Percentiles rank a stretch among this genome's conserved stretches.
Evolutionary conservation across 2,888 invertebrate species (phyloP).

Genomic region (Steinernema carpocapsae): DNA sequence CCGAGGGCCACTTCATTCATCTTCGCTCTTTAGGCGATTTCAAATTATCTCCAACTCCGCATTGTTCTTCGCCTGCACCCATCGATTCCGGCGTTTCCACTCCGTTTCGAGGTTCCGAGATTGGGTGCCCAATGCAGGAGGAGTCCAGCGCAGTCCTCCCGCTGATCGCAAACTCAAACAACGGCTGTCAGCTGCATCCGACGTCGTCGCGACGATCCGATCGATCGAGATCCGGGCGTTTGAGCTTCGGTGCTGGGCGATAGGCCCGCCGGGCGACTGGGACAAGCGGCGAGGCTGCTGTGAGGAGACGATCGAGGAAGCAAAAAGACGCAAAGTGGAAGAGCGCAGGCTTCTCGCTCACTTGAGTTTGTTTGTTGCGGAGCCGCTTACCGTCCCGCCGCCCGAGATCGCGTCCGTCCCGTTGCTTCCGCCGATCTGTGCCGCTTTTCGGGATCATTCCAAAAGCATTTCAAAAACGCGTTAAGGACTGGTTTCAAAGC

Average conservation of each 20-base stretch:
- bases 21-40: constrained; percentile 23
- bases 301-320: neutral
- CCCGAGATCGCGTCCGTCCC: neutral
- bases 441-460: too few species aligned
- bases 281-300: neutral
- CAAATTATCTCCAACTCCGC: neutral
- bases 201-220: neutral
- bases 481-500: too few species aligned
- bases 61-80: neutral
- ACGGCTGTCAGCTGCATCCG: constrained; percentile 24
- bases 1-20: constrained; percentile 22
- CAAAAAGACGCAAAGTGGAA: neutral
- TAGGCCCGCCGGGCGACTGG: too few species aligned
- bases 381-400: neutral
- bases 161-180: neutral
- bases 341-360: neutral
- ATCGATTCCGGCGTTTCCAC: neutral
- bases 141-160: neutral
- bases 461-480: too few species aligned
- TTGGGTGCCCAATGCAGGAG: neutral
- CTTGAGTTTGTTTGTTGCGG: constrained; percentile 9
- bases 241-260: neutral
- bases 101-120: neutral
- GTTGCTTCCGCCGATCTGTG: too few species aligned
- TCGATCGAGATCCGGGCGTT: constrained; percentile 4